These are phyloP conservation scores for Calephelis virginiensis DNA, from an alignment of 1,140 invertebrate genomes.

Conservation along the genomic window DNA sequence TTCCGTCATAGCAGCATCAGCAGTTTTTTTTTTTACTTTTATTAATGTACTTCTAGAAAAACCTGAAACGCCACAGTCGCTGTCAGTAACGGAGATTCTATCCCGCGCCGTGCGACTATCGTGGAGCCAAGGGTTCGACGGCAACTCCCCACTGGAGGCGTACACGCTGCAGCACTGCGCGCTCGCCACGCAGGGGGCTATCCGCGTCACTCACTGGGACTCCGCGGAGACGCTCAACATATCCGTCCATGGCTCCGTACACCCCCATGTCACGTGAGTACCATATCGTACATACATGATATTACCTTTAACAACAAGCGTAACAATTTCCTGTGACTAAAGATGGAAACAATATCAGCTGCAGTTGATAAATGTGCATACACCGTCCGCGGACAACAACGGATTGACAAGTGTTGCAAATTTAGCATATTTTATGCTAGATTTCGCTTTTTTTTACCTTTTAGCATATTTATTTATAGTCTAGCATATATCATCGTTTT, in stretches of 20 bases:
- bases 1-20: too few species aligned
- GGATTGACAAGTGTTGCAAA: too few species aligned
- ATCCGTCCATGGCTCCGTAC: conserved; percentile 54
- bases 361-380: too few species aligned
- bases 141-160: conserved; percentile 87
- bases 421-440: too few species aligned
- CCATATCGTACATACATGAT: not conserved
- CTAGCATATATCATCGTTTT: too few species aligned
- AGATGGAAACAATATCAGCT: too few species aligned
- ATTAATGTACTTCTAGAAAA: conserved; percentile 80
- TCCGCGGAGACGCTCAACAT: conserved; percentile 63
- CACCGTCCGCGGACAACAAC: too few species aligned
- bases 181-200: conserved; percentile 62
- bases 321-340: too few species aligned
- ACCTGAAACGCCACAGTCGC: conserved; percentile 84
- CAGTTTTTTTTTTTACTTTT: too few species aligned
- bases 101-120: conserved; percentile 85
- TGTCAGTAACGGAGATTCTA: conserved; percentile 83
- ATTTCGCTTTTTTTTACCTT: too few species aligned
- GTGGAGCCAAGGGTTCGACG: conserved; percentile 90
- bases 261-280: conserved; percentile 53
- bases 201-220: conserved; percentile 69
- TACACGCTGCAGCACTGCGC: conserved; percentile 84
- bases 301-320: too few species aligned
- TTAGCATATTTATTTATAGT: too few species aligned